Evolutionary conservation across 1,140 invertebrate species (phyloP).

Genomic region (Drosophila tropicalis): DNA sequence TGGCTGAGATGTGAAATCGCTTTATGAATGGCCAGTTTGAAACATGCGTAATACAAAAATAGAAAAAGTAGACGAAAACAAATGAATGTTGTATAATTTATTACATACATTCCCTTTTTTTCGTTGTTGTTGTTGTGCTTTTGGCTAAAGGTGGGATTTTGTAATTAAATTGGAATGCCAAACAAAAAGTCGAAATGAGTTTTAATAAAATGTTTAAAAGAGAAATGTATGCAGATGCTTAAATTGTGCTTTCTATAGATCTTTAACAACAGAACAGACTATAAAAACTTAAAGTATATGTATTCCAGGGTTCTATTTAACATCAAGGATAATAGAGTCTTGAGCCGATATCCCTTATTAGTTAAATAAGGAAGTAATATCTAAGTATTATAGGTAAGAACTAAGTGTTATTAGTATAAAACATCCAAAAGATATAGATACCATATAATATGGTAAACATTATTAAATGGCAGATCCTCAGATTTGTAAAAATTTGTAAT

Average conservation of each 20-base stretch:
- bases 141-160: not conserved
- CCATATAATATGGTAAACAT: too few relatives aligned
- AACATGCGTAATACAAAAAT: conserved; percentile 13
- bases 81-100: not conserved
- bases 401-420: too few relatives aligned
- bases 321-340: too few relatives aligned
- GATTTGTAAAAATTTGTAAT: too few relatives aligned
- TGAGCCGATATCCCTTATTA: too few relatives aligned
- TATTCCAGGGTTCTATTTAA: too few relatives aligned
- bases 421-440: too few relatives aligned
- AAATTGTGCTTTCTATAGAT: not conserved
- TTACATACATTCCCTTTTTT: not conserved
- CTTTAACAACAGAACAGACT: too few relatives aligned
- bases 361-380: too few relatives aligned
- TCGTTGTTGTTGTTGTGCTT: not conserved
- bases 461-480: too few relatives aligned
- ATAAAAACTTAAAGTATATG: too few relatives aligned
- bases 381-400: too few relatives aligned
- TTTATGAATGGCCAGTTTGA: conserved; percentile 46
- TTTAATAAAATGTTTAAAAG: not conserved
- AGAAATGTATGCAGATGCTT: not conserved
- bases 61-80: not conserved
- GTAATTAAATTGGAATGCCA: not conserved
- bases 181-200: not conserved
- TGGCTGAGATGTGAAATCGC: conserved; percentile 14